Percentiles rank a stretch among this genome's conserved stretches.
Conservation (phyloP, 2,113 vertebrate genomes). For the Meleagris gallopavo region DNA sequence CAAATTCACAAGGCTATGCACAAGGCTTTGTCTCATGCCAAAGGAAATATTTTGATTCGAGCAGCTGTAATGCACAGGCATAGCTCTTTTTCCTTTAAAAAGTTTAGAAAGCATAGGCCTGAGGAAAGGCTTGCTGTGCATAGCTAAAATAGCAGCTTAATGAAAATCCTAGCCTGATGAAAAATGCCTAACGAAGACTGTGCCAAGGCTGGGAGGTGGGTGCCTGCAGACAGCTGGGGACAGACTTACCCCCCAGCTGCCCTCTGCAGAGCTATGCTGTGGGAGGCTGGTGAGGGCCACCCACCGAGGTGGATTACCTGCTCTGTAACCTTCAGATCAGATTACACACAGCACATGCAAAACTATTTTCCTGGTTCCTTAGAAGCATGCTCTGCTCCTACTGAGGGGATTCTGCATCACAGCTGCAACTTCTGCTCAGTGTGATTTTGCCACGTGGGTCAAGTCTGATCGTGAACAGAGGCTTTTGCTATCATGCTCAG, state of each 20-base stretch:
- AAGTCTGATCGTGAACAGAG: background rate
- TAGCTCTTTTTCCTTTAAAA: background rate
- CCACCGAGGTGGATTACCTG: background rate
- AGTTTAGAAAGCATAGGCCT: background rate
- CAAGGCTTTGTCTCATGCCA: background rate
- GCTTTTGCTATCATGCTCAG: background rate
- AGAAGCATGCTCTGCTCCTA: rapidly evolving
- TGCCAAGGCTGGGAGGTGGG: background rate
- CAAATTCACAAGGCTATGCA: background rate
- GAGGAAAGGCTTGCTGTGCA: background rate
- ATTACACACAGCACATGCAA: background rate
- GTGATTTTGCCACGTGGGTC: background rate
- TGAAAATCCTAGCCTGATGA: background rate
- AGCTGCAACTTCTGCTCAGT: background rate
- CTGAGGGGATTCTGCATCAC: background rate
- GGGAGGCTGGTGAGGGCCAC: background rate
- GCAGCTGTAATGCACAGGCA: background rate
- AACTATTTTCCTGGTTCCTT: background rate
- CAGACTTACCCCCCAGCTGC: background rate
- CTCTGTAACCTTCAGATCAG: background rate
- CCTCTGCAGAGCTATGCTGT: too few relatives aligned
- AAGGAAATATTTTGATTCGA: background rate
- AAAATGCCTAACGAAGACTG: background rate
- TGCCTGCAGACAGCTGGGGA: background rate
- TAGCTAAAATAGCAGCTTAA: background rate